Evolutionary conservation across 2,113 vertebrate genomes (phyloP), one percentile per base, ranked within the genome.

Genomic region (Mellivora capensis): DNA sequence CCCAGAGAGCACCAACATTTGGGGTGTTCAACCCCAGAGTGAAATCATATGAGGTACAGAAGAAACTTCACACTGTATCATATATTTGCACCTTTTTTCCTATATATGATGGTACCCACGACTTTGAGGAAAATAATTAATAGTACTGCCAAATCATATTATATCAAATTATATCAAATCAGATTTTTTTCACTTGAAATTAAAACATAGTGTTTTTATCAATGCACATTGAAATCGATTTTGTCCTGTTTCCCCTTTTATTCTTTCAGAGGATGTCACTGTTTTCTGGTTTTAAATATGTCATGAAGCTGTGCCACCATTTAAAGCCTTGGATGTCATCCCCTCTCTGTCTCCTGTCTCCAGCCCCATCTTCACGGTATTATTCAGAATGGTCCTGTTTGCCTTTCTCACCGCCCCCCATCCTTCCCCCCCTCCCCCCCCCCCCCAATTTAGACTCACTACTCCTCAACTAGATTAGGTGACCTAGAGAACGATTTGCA

Each of bases 361-460:
- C 1, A 11, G 44, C 17, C 80, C 44, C 10, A 2, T 15, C 44
- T 52, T 59, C 54, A 10, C 2, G 10, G 7, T 23, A 3, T 18
- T 25, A n/a, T 34, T 77, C 34, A 34, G 2, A 17, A 27, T 1
- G 20, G 34, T 34, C 20, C 12, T 69, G 47, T 79, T 39, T 42
- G 39, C 7, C 5, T 0, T 47, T 39, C 54, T 39, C 25, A 11
- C 20, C 34, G 2, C 3, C 3, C 34, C 18, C 7, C 4, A 9
- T 27, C 59, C 10, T 27, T 27, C 25, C 59, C 59, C 23, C 9
- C 59, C 2, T 23, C 3, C 7, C 59, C 9, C 23, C 27, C 57
- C 3, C n/a, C 15, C 57, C 27, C 3, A n/a, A 39, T 42, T 64
- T n/a, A 2, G 7, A 42, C 14, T 27, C 27, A 1, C 7, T 23